Evolutionary conservation across 2,113 vertebrate species (phyloP), one percentile per base, ranked within the genome.

Genomic region (Gavialis gangeticus): DNA sequence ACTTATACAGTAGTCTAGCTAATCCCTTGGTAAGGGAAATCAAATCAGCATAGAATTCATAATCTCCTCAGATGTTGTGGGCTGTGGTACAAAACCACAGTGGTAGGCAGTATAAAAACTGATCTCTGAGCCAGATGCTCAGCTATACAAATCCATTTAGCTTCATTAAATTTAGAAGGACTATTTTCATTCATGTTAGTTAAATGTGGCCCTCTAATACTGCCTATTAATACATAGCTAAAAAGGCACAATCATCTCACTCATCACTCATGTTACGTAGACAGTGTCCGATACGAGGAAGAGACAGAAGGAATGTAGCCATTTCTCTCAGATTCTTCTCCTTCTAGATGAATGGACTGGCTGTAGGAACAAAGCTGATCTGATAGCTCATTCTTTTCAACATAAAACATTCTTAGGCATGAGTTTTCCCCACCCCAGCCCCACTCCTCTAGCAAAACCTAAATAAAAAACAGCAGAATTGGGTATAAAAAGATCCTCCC

Each of bases 51-150:
- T 46, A 46, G 46, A 46, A 46, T 46, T 46, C 46, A 46, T 46
- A 24, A 46, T 12, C 34, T 25, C 69, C 37, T 73, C 34, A 73
- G 69, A 73, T 37, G 46, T 37, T 25, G 46, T 19, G 15, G 37
- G 14, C 21, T 37, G 21, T 21, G 12, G 67, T 82, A 73, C 76
- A 73, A 87, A 87, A 60, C 10, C 28, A 85, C 18, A 30, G 18
- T 63, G 69, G 63, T 76, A 0, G 6, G 59, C 64, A 91, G 62
- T 21, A 87, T 64, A 95, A 89, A 66, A 3, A 0, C 0, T 4
- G 34, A 76, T 9, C 16, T 81, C 63, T 87, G 54, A 88, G 37
- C 2, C 22, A 81, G 54, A 59, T 14, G 25, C 19, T 76, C 46
- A 57, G 15, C 28, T 13, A 24, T 79, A 58, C 60, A 27, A 79